Evolutionary conservation across 1,140 invertebrate genomes (phyloP).

Genomic region (Venturia canescens): DNA sequence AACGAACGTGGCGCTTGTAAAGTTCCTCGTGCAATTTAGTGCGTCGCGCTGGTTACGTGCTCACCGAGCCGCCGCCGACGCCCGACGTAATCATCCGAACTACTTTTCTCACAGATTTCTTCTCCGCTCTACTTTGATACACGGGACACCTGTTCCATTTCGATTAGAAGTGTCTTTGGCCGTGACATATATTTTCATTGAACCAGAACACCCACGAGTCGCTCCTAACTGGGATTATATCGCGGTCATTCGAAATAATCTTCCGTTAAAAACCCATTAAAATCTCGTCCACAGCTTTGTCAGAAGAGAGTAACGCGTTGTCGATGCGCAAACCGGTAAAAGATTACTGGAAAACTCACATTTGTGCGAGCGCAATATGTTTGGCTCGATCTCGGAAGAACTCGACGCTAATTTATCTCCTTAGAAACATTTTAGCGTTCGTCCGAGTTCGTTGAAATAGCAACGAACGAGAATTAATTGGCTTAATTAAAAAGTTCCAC

Average conservation of each 20-base stretch:
- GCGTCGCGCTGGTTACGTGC: constrained; percentile 5
- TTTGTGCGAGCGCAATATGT: background rate
- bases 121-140: background rate
- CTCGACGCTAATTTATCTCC: constrained; percentile 3
- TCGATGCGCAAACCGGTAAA: background rate
- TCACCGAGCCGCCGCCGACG: background rate
- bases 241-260: background rate
- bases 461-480: constrained; percentile 37
- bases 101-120: background rate
- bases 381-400: background rate
- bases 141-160: background rate
- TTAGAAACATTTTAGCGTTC: constrained; percentile 16
- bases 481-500: constrained; percentile 45
- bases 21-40: constrained; percentile 36
- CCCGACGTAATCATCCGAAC: background rate
- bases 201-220: too few relatives aligned
- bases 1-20: constrained; percentile 35
- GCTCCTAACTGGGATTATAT: too few relatives aligned
- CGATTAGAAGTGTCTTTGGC: background rate
- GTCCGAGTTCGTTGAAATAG: constrained; percentile 31
- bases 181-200: too few relatives aligned
- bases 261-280: background rate
- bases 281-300: background rate
- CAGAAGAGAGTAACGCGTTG: background rate
- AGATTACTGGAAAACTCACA: background rate